Evolutionary conservation across 1,140 invertebrate species (phyloP).

Genomic region (Drosophila tsacasi): DNA sequence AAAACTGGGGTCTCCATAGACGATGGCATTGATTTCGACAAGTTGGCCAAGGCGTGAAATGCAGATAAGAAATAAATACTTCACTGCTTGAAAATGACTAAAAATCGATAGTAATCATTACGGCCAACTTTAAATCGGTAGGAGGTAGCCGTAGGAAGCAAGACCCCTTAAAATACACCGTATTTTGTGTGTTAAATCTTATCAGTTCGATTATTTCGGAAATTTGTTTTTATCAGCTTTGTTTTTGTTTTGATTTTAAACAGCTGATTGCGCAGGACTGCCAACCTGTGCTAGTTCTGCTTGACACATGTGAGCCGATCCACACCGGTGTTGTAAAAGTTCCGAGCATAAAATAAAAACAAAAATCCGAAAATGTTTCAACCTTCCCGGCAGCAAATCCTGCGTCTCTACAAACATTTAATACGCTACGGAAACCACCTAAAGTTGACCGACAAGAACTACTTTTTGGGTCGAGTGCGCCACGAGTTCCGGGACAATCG

Average conservation of each 20-base stretch:
- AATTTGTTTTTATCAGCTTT: constrained; percentile 1
- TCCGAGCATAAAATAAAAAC: neutral
- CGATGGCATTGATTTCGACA: constrained; percentile 52
- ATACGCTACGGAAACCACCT: constrained; percentile 87
- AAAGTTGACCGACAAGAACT: constrained; percentile 88
- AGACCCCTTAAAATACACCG: neutral
- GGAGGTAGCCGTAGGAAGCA: neutral
- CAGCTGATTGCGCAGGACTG: constrained; percentile 30
- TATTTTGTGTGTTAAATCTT: neutral
- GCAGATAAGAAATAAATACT: constrained; percentile 4
- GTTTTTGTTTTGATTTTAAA: constrained; percentile 16
- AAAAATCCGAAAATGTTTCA: constrained; percentile 59
- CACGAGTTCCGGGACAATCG: constrained; percentile 87
- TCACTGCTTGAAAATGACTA: neutral
- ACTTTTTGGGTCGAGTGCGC: constrained; percentile 86
- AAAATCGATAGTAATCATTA: constrained; percentile 10
- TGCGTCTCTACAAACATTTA: constrained; percentile 87
- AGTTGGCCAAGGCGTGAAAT: constrained; percentile 5
- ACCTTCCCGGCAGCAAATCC: constrained; percentile 83
- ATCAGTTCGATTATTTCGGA: neutral
- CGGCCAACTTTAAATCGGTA: neutral
- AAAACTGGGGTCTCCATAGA: constrained; percentile 58
- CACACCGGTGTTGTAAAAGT: neutral
- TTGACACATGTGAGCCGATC: constrained; percentile 1
- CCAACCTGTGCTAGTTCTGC: constrained; percentile 1